Conservation (phyloP, 2,888 invertebrate species). For the Standfussiana lucernea region DNA sequence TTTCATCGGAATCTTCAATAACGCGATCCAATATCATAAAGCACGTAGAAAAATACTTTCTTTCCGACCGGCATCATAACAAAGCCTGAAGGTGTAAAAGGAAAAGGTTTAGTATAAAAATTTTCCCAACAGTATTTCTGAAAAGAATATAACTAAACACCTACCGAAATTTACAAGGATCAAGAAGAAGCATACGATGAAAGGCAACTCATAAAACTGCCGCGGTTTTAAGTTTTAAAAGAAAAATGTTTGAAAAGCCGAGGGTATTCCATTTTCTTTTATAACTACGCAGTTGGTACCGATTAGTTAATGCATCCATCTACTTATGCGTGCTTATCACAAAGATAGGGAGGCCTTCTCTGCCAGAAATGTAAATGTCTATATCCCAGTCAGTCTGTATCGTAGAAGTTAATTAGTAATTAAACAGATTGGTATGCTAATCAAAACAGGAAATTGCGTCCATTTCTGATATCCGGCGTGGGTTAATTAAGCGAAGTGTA, state of each 20-base stretch:
- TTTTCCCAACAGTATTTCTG: not conserved
- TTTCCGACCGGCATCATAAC: slow-evolving; percentile 53
- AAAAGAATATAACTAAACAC: slow-evolving; percentile 3
- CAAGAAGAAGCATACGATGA: slow-evolving; percentile 26
- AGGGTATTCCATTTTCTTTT: slow-evolving; percentile 6
- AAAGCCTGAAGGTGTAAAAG: slow-evolving; percentile 29
- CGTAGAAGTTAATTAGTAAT: slow-evolving; percentile 62
- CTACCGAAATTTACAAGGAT: slow-evolving; percentile 27
- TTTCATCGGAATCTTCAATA: slow-evolving; percentile 75
- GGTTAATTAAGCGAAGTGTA: slow-evolving; percentile 48
- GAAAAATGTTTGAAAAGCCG: slow-evolving; percentile 29
- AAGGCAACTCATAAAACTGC: slow-evolving; percentile 49
- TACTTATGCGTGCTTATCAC: slow-evolving; percentile 42
- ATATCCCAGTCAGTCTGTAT: slow-evolving; percentile 47
- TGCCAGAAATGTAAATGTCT: slow-evolving; percentile 55
- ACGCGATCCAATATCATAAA: slow-evolving; percentile 76
- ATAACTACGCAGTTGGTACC: not conserved
- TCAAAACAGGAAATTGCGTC: slow-evolving; percentile 65
- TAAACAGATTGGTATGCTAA: slow-evolving; percentile 64
- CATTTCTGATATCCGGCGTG: slow-evolving; percentile 61
- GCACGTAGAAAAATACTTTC: slow-evolving; percentile 77
- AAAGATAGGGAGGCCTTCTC: slow-evolving; percentile 13
- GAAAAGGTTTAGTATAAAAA: slow-evolving; percentile 13
- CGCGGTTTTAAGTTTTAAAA: slow-evolving; percentile 38
- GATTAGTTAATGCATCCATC: slow-evolving; percentile 36